Evolutionary conservation across 1,140 invertebrate genomes (phyloP).

Genomic region (Thalassaphorura encarpata): DNA sequence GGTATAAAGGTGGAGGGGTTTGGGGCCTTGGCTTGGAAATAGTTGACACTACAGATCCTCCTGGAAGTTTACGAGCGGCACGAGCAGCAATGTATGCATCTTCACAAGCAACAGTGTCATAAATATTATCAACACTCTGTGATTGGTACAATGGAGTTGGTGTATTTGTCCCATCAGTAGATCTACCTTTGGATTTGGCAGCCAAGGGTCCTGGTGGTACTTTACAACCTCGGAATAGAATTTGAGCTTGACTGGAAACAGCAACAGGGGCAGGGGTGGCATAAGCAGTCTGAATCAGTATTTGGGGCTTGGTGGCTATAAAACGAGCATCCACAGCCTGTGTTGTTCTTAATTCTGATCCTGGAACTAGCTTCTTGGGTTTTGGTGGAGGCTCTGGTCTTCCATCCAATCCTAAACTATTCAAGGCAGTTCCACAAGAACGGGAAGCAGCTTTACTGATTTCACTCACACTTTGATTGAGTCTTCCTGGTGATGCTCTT

Average conservation of each 20-base stretch:
- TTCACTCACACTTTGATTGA: too few relatives aligned
- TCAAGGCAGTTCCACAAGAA: too few relatives aligned
- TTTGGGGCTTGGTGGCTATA: slow-evolving; percentile 35
- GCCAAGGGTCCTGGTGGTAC: background rate
- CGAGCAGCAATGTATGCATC: slow-evolving; percentile 3
- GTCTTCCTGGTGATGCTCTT: too few relatives aligned
- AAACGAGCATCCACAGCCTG: slow-evolving; percentile 33
- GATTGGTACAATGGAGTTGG: slow-evolving; percentile 25
- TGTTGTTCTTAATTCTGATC: background rate
- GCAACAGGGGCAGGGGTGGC: slow-evolving; percentile 34
- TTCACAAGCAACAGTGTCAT: slow-evolving; percentile 30
- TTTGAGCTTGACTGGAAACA: slow-evolving; percentile 32
- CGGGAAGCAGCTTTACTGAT: too few relatives aligned
- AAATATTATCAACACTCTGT: slow-evolving; percentile 32
- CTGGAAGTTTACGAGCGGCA: too few relatives aligned
- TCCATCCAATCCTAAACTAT: slow-evolving; percentile 3
- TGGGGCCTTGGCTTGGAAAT: slow-evolving; percentile 3
- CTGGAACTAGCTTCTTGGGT: slow-evolving; percentile 4
- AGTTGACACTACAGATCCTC: background rate
- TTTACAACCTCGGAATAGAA: slow-evolving; percentile 30
- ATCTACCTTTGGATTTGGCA: background rate
- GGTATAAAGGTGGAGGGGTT: slow-evolving; percentile 26
- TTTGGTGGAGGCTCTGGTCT: slow-evolving; percentile 30
- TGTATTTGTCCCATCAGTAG: slow-evolving; percentile 13
- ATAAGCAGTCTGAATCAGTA: slow-evolving; percentile 36